Evolutionary conservation across 30 jellyfish, hydroid and myxozoan species (phyloP), one percentile per base, ranked within the genome.

Genomic region (Turritopsis rubra): DNA sequence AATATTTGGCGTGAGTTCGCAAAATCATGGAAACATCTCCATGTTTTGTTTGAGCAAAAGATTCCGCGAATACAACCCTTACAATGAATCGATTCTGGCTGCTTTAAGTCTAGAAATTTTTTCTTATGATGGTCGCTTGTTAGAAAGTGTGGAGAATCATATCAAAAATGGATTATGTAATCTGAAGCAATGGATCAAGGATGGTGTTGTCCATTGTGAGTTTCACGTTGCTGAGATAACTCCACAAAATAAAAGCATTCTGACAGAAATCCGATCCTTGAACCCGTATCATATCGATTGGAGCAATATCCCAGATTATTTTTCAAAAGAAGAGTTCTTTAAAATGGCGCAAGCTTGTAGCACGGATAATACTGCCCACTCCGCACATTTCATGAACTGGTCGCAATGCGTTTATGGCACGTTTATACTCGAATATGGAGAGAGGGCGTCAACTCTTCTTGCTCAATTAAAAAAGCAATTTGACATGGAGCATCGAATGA

Each of bases 341-440:
- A 74, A 26, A 74, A 21, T 74, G 65, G 82, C 82, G 27, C 27
- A 74, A n/a, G 82, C 82, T 23, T 74, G 82, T 29, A n/a, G 54
- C 24, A 29, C 24, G 24, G 82, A 74, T 23, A 41, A 74, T 23
- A 74, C 82, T 13, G 23, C 41, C 82, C 82, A 74, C 41, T 16
- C 53, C 24, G 27, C 41, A 16, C 82, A 74, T 74, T 74, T 74
- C 41, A 74, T 74, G 65, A 74, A 74, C 24, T 74, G 82, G 82
- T 23, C 65, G 24, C 72, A 74, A 29, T 23, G 13, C 24, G 82
- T 74, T 21, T 74, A 24, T 3, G 82, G 82, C 16, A 29, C 82
- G 70, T 74, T 68, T 68, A 68, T 68, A 7, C 77, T 68, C 30
- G 77, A 68, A 27, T 68, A 68, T 0, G 77, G 30, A 68, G 30